Evolutionary conservation across 1,140 invertebrate species (phyloP), one percentile per base, ranked within the genome.

Genomic region (Leptonema lineaticorne): DNA sequence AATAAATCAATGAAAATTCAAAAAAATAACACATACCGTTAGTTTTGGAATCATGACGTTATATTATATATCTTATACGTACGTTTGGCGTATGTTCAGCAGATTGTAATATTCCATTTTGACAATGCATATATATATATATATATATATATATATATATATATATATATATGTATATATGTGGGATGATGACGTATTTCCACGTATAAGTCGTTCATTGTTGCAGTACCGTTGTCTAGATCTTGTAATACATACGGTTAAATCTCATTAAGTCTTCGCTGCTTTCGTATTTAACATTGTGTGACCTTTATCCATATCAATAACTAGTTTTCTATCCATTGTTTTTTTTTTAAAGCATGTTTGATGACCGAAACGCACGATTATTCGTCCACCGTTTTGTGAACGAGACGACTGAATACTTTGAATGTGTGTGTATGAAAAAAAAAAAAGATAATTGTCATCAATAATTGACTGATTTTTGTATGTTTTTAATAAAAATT

Each of bases 291-390:
- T 63, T 70, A 68, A 68, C 56, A 60, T 68, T 60, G 30, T 29
- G 30, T 68, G 66, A 71, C 66, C 66, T 71, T 71, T 71, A 27
- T 68, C 50, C 29, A 48, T 64, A 68, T 71, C 66, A 22, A 56
- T 33, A 57, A 62, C 26, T 58, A 50, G 67, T 50, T 71, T 62
- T 53, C 53, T 64, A 26, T 41, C 60, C 29, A 58, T 68, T 71
- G 69, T 71, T 64, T 71, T 65, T 48, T 33, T 11, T n/a, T n/a
- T n/a, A n/a, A n/a, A n/a, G n/a, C n/a, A n/a, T n/a, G n/a, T n/a
- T n/a, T n/a, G n/a, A n/a, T n/a, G n/a, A n/a, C n/a, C n/a, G n/a
- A n/a, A n/a, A n/a, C n/a, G n/a, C n/a, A n/a, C n/a, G n/a, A n/a
- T n/a, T n/a, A n/a, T n/a, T n/a, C n/a, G n/a, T n/a, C n/a, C n/a